Conservation (phyloP, 2,113 vertebrate genomes). For the Nettapus auritus region DNA sequence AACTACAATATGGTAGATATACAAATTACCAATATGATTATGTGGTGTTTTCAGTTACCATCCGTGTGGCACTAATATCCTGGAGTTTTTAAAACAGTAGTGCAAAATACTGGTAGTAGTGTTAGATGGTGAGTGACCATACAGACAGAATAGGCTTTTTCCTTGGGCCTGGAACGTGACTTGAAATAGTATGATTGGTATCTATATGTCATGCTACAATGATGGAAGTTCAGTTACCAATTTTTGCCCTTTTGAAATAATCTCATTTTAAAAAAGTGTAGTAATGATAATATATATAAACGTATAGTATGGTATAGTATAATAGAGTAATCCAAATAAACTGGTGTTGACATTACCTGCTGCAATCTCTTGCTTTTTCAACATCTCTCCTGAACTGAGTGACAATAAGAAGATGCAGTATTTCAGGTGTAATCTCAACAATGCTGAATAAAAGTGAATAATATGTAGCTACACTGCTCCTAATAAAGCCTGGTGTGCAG, state of each 20-base stretch:
- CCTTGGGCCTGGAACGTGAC: not conserved
- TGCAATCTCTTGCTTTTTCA: not conserved
- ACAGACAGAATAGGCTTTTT: not conserved
- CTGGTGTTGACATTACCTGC: not conserved
- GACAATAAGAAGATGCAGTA: not conserved
- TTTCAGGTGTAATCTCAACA: not conserved
- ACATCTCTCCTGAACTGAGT: not conserved
- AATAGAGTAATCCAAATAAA: not conserved
- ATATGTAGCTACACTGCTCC: not conserved
- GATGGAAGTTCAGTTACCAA: not conserved
- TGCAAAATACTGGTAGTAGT: not conserved
- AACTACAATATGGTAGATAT: not conserved
- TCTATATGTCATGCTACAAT: not conserved
- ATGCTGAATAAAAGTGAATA: not conserved
- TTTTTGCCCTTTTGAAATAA: not conserved
- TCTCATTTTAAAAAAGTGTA: not conserved
- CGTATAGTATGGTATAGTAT: not conserved
- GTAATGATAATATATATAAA: not conserved
- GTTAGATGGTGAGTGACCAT: not conserved
- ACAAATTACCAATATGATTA: not conserved
- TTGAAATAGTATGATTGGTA: not conserved
- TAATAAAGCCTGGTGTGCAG: not conserved
- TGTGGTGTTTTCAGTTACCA: not conserved
- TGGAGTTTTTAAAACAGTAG: not conserved
- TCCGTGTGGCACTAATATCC: not conserved